phyloP scores from a whole-genome alignment of 2,113 vertebrate genomes.

The Chaenogobius annularis region DNA sequence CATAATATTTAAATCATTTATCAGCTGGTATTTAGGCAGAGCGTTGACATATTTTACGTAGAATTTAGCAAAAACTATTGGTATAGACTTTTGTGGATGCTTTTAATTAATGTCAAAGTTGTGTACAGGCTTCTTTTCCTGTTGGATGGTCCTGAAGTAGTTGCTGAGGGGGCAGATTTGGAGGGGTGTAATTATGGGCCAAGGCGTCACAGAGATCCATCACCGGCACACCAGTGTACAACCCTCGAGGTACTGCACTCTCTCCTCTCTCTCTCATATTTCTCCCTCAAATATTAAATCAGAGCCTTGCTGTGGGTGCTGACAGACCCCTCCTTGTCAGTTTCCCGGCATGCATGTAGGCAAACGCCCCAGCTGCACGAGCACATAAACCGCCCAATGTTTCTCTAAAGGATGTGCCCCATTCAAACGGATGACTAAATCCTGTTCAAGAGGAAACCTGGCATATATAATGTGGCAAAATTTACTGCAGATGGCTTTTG shows the following conservation, averaged over 20 bases:
- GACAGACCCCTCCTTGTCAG: constrained; percentile 50
- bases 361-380: constrained; percentile 30
- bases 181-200: constrained; percentile 75
- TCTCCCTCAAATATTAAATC: constrained; percentile 56
- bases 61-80: background rate
- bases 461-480: background rate
- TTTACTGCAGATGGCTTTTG: constrained; percentile 22
- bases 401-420: background rate
- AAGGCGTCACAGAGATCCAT: constrained; percentile 70
- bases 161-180: constrained; percentile 77
- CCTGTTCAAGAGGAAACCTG: background rate
- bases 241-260: constrained; percentile 32
- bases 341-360: constrained; percentile 31
- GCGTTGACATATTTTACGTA: background rate
- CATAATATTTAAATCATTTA: background rate
- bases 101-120: constrained; percentile 32
- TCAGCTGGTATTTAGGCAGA: background rate
- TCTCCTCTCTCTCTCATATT: constrained; percentile 40
- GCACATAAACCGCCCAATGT: background rate
- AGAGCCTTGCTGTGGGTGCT: constrained; percentile 5
- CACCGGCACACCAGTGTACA: constrained; percentile 65
- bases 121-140: constrained; percentile 36
- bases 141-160: constrained; percentile 53
- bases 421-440: constrained; percentile 6
- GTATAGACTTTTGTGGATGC: constrained; percentile 16